Conservation (phyloP, 2,888 invertebrate genomes). For the Icerya purchasi region DNA sequence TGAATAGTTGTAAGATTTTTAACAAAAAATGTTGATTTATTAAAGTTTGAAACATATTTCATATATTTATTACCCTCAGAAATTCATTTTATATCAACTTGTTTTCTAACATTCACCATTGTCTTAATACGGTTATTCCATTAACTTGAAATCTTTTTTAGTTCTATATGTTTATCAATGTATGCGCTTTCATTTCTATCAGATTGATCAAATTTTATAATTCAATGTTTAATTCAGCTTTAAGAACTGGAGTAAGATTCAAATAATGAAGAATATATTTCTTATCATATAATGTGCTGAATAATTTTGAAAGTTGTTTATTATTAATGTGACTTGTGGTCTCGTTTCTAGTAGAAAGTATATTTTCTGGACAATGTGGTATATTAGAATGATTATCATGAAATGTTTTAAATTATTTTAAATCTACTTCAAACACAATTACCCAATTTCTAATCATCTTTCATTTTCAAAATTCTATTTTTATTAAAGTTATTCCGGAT, state of each 20-base stretch:
- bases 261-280: constrained; percentile 21
- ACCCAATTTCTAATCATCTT: constrained; percentile 18
- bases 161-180: constrained; percentile 24
- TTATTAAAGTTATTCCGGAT: not conserved
- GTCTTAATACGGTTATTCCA: constrained; percentile 21
- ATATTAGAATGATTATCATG: constrained; percentile 23
- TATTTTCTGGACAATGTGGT: constrained; percentile 16
- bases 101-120: constrained; percentile 23
- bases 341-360: too few relatives aligned
- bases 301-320: constrained; percentile 15
- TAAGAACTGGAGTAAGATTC: constrained; percentile 20
- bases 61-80: constrained; percentile 1
- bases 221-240: constrained; percentile 21
- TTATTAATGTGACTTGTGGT: too few relatives aligned
- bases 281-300: constrained; percentile 17
- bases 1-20: constrained; percentile 3
- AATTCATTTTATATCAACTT: constrained; percentile 3
- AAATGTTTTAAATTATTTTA: constrained; percentile 24
- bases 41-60: not conserved
- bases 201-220: constrained; percentile 24
- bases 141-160: constrained; percentile 24
- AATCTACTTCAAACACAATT: constrained; percentile 26
- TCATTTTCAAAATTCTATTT: not conserved
- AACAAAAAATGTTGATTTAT: constrained; percentile 3
- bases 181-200: too few relatives aligned